Base-by-base conservation (phyloP, 1,140 invertebrate species). In the Drosophila repleta region DNA sequence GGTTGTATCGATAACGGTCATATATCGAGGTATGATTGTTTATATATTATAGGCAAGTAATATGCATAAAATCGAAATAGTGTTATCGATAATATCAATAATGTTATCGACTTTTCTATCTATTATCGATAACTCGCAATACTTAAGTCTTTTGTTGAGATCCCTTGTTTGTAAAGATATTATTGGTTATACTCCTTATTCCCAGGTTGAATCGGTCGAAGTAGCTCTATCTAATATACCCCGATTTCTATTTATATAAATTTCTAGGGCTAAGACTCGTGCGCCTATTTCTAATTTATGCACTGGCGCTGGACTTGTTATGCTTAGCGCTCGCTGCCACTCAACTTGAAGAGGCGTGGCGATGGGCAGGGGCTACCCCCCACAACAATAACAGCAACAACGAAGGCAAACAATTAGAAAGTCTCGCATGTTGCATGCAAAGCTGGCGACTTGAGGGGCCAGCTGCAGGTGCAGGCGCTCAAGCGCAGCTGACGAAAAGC, bases 211-310 rank as follows among this genome's bases (percentile, higher is more conserved):
- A 24, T 3, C 24, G 2, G 4, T 24, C 2, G 2, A 4, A 3
- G 2, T 17, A 43, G 15, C 4, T 43, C 17, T 8, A 21, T 6
- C 0, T 15, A 4, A 64, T 18, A 56, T 48, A 39, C 52, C 43
- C 21, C 13, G 0, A 5, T 7, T 20, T 13, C 15, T 13, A 26
- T 15, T 41, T 17, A 10, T 24, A 15, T 0, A 0, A 15, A 15
- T 21, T n/a, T 53, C n/a, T n/a, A n/a, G n/a, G n/a, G n/a, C n/a
- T n/a, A n/a, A n/a, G 51, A 53, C 64, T 74, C 43, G 58, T 68
- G 71, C 46, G 78, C 70, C 81, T 68, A 85, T 87, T 85, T 85
- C 70, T 85, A 85, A 85, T 85, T 85, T 85, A 85, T 85, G 74
- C 81, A 82, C 74, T 65, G 60, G 46, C 62, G 58, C 82, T 77